Percentiles rank a stretch among this genome's conserved stretches.
These are phyloP conservation scores for Sarcophilus harrisii DNA, from an alignment of 2,797 vertebrate species.

Conservation along the genomic window DNA sequence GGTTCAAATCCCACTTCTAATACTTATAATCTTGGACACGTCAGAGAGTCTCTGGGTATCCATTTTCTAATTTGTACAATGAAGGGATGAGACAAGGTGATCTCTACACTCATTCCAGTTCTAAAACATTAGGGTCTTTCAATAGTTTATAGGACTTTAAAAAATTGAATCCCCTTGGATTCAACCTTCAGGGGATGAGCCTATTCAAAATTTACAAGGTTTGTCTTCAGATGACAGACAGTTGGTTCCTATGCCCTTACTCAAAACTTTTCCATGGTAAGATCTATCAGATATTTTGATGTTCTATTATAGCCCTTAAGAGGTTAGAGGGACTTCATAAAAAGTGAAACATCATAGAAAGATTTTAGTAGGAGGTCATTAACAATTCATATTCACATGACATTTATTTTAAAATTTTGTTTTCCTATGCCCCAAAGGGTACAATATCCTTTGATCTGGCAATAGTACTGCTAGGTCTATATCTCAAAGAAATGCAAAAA, in stretches of 20 bases:
- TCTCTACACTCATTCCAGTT: not conserved
- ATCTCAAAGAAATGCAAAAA: too few species aligned
- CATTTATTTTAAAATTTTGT: not conserved
- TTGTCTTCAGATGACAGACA: not conserved
- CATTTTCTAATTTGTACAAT: not conserved
- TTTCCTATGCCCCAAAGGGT: not conserved
- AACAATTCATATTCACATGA: not conserved
- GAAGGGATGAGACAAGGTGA: not conserved
- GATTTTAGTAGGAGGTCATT: not conserved
- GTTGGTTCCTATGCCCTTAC: not conserved
- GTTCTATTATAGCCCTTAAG: not conserved
- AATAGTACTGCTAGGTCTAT: too few species aligned
- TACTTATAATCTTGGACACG: not conserved
- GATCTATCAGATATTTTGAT: not conserved
- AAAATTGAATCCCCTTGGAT: not conserved
- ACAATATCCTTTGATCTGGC: too few species aligned
- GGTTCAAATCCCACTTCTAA: not conserved
- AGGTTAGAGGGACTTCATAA: not conserved
- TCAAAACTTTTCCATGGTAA: not conserved
- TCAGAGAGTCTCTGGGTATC: not conserved
- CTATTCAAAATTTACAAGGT: not conserved
- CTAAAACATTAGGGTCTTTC: not conserved
- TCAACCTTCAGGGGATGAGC: not conserved
- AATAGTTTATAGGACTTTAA: not conserved
- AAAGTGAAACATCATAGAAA: not conserved